These are phyloP conservation scores for Coleophora deauratella DNA, from an alignment of 2,888 invertebrate species.

Conservation along the genomic window DNA sequence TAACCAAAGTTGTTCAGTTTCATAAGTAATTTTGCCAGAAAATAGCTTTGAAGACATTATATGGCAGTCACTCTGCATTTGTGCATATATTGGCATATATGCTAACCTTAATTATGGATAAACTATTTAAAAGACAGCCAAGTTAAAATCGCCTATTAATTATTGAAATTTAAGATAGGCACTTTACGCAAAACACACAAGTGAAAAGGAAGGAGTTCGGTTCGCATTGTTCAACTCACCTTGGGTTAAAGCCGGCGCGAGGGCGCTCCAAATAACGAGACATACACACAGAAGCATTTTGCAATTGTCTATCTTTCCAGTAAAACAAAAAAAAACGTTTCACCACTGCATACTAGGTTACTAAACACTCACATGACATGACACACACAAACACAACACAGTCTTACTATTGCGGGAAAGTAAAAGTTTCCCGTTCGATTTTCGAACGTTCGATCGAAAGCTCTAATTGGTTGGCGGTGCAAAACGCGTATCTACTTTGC, in stretches of 20 bases:
- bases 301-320: constrained; percentile 31
- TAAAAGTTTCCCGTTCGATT: constrained; percentile 34
- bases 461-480: constrained; percentile 14
- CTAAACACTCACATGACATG: constrained; percentile 24
- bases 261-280: constrained; percentile 60
- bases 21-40: too few species aligned
- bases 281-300: constrained; percentile 58
- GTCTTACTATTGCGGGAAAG: constrained; percentile 37
- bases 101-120: too few species aligned
- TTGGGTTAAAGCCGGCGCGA: constrained; percentile 56
- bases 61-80: too few species aligned
- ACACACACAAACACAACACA: constrained; percentile 5
- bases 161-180: too few species aligned
- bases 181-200: constrained; percentile 22
- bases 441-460: constrained; percentile 6
- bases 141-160: constrained; percentile 1
- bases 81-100: too few species aligned
- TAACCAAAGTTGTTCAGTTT: too few species aligned
- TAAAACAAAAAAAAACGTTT: constrained; percentile 20
- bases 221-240: constrained; percentile 62
- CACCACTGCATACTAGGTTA: constrained; percentile 46
- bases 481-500: constrained; percentile 17
- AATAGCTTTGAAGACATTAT: too few species aligned
- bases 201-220: constrained; percentile 23
- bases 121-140: background rate